Base-by-base conservation (phyloP, 2,888 invertebrate species). In the Colostygia pectinataria region DNA sequence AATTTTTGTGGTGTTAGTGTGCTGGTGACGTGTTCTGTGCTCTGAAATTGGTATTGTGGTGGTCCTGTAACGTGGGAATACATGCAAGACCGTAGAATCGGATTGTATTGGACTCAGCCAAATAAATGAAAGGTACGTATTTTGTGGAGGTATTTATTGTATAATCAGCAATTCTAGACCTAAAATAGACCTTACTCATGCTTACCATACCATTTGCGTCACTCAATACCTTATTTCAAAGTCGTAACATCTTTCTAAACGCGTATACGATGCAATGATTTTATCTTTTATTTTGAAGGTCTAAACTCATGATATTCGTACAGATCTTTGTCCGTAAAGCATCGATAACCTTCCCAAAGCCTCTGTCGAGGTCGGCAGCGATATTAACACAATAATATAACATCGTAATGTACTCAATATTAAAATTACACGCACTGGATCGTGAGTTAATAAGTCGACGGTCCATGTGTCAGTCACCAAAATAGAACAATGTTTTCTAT, bases 101-200 rank as follows among this genome's bases (percentile, higher is more conserved):
- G 59, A 62, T 59, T 64, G 58, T 57, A 68, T 68, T 71, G 65
- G 60, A 61, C 65, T 68, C 61, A 70, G 69, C 62, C 71, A 68
- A 66, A 71, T 86, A 80, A 75, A 87, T 85, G 87, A 77, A 86
- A 75, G 71, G 87, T 87, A 77, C 66, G 85, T 83, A 77, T 75
- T 70, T 58, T 49, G 57, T 33, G 46, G 63, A 55, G 56, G 20
- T 39, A 57, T 68, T 64, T 64, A 48, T 31, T 46, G 33, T 7
- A 54, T 33, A 48, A 45, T 28, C 15, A 40, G 34, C 40, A 34
- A 10, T 38, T 39, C 9, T 12, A 38, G 13, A 28, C 32, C 14
- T 48, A 8, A 44, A 38, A 40, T 39, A 40, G 18, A 31, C 25
- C 28, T 29, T 43, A 32, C 12, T 8, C 24, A 25, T 36, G 14